Base-by-base conservation (phyloP, 2,797 vertebrate genomes). In the Gymnothorax javanicus region DNA sequence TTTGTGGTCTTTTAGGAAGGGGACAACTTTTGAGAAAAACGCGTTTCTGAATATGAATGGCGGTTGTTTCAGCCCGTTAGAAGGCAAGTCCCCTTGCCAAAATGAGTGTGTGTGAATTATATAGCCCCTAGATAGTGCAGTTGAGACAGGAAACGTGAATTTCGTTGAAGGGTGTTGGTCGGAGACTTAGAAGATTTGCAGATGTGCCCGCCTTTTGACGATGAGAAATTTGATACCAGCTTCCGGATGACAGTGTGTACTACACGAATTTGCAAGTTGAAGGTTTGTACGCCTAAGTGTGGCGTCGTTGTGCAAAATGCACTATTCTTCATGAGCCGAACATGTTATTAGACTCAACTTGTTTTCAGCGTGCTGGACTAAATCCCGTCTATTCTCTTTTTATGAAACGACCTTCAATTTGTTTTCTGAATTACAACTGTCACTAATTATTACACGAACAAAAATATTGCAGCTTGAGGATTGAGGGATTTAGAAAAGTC, bases 171-270 rank as follows among this genome's bases (percentile, higher is more conserved):
- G 50, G 75, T 79, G 75, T 79, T 79, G 75, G 75, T 54, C 75
- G 33, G 12, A 17, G 75, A 4, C 23, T 43, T 17, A 79, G 7
- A 52, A 79, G 50, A 79, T 23, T 23, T 54, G 50, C 6, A 79
- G 17, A 54, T n/a, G 75, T 52, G 75, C 75, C 43, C 75, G 75
- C 75, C 75, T 79, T 79, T 56, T 54, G 75, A 79, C 43, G 52
- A 50, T 8, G 75, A 79, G 75, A 79, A 79, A 79, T 79, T 1
- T 56, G 75, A 79, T 56, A 54, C 75, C 75, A 56, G n/a, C 52
- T 79, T 79, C 75, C 50, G 75, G 75, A 79, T 54, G 50, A 20
- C 23, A 79, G 2, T 7, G 52, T 12, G 12, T 20, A 43, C 15
- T 62, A n/a, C 1, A 13, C 75, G 75, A 2, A 8, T 8, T 50